Conservation (phyloP, 2,888 invertebrate species). For the Ariolimax columbianus region DNA sequence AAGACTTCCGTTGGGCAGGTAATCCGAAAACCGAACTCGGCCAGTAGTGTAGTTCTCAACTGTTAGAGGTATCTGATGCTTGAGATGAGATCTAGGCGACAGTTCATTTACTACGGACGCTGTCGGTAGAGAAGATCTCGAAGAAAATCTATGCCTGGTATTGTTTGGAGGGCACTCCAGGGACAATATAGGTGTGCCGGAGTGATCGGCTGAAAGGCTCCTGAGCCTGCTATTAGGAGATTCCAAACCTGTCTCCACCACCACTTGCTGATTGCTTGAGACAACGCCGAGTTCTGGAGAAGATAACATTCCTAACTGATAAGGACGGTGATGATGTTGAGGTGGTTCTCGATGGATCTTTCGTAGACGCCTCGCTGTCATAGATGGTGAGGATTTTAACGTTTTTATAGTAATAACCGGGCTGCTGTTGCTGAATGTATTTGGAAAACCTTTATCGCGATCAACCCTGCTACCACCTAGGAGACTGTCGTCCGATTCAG, state of each 20-base stretch:
- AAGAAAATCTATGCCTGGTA: constrained; percentile 28
- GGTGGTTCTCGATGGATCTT: constrained; percentile 12
- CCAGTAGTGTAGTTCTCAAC: not conserved
- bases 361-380: constrained; percentile 1
- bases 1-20: constrained; percentile 39
- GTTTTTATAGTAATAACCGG: constrained; percentile 28
- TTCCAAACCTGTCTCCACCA: not conserved
- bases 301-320: constrained; percentile 16
- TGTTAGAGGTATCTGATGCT: constrained; percentile 1
- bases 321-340: not conserved
- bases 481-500: constrained; percentile 54
- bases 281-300: constrained; percentile 24
- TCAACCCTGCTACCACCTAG: constrained; percentile 41
- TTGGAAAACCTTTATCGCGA: constrained; percentile 32
- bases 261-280: not conserved
- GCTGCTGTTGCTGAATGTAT: constrained; percentile 3
- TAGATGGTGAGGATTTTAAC: constrained; percentile 33
- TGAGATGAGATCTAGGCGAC: not conserved
- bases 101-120: constrained; percentile 49
- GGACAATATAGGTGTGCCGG: constrained; percentile 33
- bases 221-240: not conserved
- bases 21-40: constrained; percentile 26
- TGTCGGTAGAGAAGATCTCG: constrained; percentile 44
- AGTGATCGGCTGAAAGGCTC: constrained; percentile 47
- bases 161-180: constrained; percentile 42